Base-by-base conservation (phyloP, 1,140 invertebrate species). In the Centruroides sculpturatus region DNA sequence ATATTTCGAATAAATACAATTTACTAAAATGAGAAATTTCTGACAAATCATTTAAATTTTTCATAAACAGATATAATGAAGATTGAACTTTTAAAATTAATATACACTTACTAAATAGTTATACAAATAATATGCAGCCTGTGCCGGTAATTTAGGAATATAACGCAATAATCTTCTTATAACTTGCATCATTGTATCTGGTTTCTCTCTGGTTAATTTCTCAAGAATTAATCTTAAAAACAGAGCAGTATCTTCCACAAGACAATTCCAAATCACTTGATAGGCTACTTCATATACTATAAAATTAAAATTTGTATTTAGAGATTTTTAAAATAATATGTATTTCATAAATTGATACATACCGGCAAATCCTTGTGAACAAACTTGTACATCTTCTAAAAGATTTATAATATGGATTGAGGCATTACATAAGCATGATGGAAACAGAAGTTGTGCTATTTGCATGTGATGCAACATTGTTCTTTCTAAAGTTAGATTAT, bases 121-220 rank as follows among this genome's bases (percentile, higher is more conserved):
- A 73, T 98, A 97, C 0, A 99, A 74, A n/a, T 92, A 89, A 75
- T 97, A 98, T 1, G 96, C 96, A 6, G 95, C 94, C 75, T 99
- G 95, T 64, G 96, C 90, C 0, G 96, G 96, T 47, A 99, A 73
- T 60, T 90, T 84, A 4, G 89, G 89, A 59, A 98, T 87, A 72
- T 93, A 94, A 60, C 93, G 80, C 23, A 99, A 88, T 2, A 99
- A 76, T 69, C 96, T 92, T 5, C 95, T 77, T 6, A 99, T 73
- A 56, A 81, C 81, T 74, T 96, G 94, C 69, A 98, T 89, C 84
- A 98, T 92, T 59, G 92, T 81, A 69, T 97, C 92, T 76, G 96
- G 92, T 68, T 90, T 87, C 66, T 98, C 93, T 46, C 92, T 80
- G 0, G 97, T 99, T 2, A 99, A 73, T 58, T 94, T 84, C 74